phyloP scores from a whole-genome alignment of 2,888 invertebrate species.

The Yponomeuta sedellus region DNA sequence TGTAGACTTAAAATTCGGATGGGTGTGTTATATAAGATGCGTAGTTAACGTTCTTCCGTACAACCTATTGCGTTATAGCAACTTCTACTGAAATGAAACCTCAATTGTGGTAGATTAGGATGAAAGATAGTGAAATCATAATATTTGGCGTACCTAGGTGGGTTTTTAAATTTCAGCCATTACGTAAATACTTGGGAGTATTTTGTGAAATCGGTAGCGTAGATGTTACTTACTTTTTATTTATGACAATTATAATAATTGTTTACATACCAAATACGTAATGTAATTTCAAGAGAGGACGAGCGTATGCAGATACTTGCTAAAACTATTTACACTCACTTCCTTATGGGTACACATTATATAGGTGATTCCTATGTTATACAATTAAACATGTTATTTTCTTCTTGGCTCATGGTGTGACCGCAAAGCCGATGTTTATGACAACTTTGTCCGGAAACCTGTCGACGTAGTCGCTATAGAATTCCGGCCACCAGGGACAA shows the following conservation, averaged over 20 bases:
- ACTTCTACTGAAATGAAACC: no score
- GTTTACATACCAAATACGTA: background rate
- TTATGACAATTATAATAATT: no score
- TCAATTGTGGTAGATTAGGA: no score
- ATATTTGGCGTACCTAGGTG: no score
- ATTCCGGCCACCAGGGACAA: no score
- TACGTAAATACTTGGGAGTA: no score
- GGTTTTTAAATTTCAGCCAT: no score
- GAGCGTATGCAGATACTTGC: background rate
- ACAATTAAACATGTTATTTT: constrained; percentile 4
- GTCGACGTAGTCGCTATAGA: background rate
- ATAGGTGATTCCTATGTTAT: background rate
- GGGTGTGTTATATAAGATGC: background rate
- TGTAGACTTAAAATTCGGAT: background rate
- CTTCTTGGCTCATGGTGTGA: background rate
- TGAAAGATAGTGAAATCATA: no score
- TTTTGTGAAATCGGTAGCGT: no score
- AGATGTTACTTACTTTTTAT: no score
- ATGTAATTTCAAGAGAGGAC: background rate
- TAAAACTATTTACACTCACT: constrained; percentile 9
- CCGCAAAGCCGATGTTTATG: background rate
- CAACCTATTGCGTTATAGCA: background rate
- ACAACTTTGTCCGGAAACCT: background rate
- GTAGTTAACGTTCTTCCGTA: background rate
- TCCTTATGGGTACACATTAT: constrained; percentile 1